These are phyloP conservation scores for Myripristis murdjan DNA, from an alignment of 2,797 vertebrate species.

Conservation along the genomic window DNA sequence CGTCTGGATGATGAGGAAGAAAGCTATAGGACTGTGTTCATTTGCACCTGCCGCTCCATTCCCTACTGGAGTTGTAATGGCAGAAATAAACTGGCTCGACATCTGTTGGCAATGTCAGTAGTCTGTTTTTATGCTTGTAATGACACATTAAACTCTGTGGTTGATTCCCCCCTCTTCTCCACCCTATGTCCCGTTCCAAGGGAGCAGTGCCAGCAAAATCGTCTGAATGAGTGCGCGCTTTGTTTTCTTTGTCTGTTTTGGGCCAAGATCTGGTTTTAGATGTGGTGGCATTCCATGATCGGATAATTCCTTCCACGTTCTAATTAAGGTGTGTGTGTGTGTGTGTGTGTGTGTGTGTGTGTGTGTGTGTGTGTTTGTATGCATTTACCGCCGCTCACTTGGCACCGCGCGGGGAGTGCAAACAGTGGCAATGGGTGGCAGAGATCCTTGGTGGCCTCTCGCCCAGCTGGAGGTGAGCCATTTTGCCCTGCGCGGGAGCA, in stretches of 20 bases:
- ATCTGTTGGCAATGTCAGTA: slow-evolving; percentile 84
- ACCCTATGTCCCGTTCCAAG: slow-evolving; percentile 75
- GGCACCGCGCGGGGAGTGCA: slow-evolving; percentile 69
- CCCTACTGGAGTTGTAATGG: slow-evolving; percentile 77
- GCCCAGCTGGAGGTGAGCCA: slow-evolving; percentile 84
- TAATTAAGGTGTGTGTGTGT: slow-evolving; percentile 78
- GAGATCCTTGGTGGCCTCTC: slow-evolving; percentile 80
- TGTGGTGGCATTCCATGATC: slow-evolving; percentile 81
- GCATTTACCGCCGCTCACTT: slow-evolving; percentile 52
- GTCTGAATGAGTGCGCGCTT: slow-evolving; percentile 82
- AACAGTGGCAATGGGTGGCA: slow-evolving; percentile 79
- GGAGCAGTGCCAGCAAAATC: slow-evolving; percentile 77
- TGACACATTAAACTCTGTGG: slow-evolving; percentile 86
- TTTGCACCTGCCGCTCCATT: slow-evolving; percentile 78
- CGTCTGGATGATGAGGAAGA: slow-evolving; percentile 51
- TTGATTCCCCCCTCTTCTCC: slow-evolving; percentile 63
- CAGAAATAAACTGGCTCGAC: slow-evolving; percentile 82
- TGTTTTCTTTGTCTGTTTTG: slow-evolving; percentile 82
- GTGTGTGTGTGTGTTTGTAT: slow-evolving; percentile 42
- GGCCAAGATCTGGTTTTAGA: slow-evolving; percentile 84
- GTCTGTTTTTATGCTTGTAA: slow-evolving; percentile 85
- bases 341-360: too few species aligned
- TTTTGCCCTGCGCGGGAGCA: slow-evolving; percentile 75
- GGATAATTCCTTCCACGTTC: slow-evolving; percentile 79
- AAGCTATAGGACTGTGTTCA: slow-evolving; percentile 52